These are phyloP conservation scores for Acomys russatus DNA, from an alignment of 2,797 vertebrate genomes.

Conservation along the genomic window DNA sequence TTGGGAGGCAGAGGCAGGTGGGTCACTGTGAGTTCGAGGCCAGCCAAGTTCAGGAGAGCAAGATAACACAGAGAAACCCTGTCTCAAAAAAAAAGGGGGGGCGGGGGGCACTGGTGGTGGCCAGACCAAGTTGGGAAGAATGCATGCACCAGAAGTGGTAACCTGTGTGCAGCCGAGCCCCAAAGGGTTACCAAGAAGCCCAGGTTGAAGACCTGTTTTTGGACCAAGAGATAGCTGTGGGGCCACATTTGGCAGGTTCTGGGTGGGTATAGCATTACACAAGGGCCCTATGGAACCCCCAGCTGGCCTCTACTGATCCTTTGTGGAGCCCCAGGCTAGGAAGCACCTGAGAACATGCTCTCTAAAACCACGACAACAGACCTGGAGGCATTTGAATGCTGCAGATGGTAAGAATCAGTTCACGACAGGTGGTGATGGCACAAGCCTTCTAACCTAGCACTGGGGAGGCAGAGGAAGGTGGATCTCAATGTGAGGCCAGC, in stretches of 20 bases:
- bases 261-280: neutral
- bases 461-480: neutral
- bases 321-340: neutral
- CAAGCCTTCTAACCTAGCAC: neutral
- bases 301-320: neutral
- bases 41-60: too few species aligned
- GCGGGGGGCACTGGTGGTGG: too few species aligned
- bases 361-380: neutral
- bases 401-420: neutral
- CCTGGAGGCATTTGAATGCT: neutral
- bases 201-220: neutral
- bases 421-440: neutral
- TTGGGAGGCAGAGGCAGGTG: too few species aligned
- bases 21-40: too few species aligned
- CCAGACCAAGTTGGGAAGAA: neutral
- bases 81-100: too few species aligned
- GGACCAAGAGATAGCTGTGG: neutral
- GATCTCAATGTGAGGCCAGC: neutral
- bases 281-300: neutral
- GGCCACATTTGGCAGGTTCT: neutral
- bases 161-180: neutral
- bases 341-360: neutral
- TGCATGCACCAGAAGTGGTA: too few species aligned
- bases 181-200: neutral
- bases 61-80: too few species aligned